Evolutionary conservation across 2,113 vertebrate genomes (phyloP).

Genomic region (Strigops habroptila): DNA sequence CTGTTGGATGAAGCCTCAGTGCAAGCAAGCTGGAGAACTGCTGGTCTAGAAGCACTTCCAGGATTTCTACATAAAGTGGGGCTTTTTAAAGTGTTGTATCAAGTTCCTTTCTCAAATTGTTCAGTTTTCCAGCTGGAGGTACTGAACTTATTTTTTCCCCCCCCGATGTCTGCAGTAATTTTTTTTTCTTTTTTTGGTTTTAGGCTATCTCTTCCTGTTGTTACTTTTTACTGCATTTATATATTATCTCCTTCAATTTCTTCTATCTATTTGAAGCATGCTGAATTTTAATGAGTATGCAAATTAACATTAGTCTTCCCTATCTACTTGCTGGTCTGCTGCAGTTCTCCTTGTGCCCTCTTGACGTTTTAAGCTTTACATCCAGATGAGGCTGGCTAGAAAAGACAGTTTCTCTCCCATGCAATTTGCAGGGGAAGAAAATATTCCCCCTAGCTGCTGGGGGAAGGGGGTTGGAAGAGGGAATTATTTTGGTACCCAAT

Average conservation of each 20-base stretch:
- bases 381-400: conserved; percentile 23
- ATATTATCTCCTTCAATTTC: conserved; percentile 9
- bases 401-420: neutral
- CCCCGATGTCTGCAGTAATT: neutral
- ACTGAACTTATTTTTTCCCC: neutral
- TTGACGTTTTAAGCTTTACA: conserved; percentile 26
- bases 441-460: neutral
- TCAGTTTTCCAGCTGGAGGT: neutral
- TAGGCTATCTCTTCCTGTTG: neutral
- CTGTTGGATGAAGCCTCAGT: neutral
- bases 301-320: conserved; percentile 10
- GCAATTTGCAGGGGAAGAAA: neutral
- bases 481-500: neutral
- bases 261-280: conserved; percentile 26
- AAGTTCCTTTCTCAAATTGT: neutral
- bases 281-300: conserved; percentile 48
- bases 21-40: neutral
- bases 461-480: neutral
- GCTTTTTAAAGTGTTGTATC: neutral
- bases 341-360: neutral
- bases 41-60: neutral
- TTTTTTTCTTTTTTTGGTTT: neutral
- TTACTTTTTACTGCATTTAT: conserved; percentile 2
- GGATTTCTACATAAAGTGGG: neutral
- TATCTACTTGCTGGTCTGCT: conserved; percentile 16